Evolutionary conservation across 2,113 vertebrate genomes (phyloP), one percentile per base, ranked within the genome.

Genomic region (Opisthocomus hoazin): DNA sequence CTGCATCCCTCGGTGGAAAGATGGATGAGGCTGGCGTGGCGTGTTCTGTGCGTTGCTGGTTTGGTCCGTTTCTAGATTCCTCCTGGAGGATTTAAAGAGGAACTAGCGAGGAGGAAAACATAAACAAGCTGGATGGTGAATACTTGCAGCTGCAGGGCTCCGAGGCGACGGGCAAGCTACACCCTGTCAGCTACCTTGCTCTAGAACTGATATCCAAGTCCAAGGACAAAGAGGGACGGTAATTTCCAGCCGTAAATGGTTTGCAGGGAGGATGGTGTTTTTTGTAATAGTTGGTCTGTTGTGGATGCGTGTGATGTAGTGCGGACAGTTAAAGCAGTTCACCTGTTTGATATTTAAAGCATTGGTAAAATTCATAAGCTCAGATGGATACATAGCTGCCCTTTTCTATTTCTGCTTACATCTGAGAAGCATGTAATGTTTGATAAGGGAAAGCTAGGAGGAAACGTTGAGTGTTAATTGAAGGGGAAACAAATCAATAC

Each of bases 141-240:
- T 15, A 14, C 91, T 95, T 18, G 87, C 94, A 87, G 94, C 95
- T 97, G 96, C 95, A 87, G 96, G 95, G 97, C 95, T 97, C 89
- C 89, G 32, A 96, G 70, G 93, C 57, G 95, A 80, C 89, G 23
- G 88, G 93, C 83, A 22, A 93, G 86, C 89, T 93, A 73, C 88
- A 92, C 77, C 84, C 91, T 87, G 66, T 39, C 58, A 86, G 70
- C 88, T 90, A 24, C 73, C 32, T 27, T 80, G 71, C 65, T 87
- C 87, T 77, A 70, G 90, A 80, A 95, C 24, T 51, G 86, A 68
- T 93, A 68, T 71, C 90, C 79, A 84, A 96, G 87, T 86, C 76
- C 87, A 94, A 96, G 88, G 93, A 89, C 97, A 92, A 92, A 95
- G 97, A 95, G 93, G 93, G 69, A 74, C 68, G 61, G 90, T 80